Conservation (phyloP, 2,888 invertebrate genomes). For the Digitonthophagus gazella region DNA sequence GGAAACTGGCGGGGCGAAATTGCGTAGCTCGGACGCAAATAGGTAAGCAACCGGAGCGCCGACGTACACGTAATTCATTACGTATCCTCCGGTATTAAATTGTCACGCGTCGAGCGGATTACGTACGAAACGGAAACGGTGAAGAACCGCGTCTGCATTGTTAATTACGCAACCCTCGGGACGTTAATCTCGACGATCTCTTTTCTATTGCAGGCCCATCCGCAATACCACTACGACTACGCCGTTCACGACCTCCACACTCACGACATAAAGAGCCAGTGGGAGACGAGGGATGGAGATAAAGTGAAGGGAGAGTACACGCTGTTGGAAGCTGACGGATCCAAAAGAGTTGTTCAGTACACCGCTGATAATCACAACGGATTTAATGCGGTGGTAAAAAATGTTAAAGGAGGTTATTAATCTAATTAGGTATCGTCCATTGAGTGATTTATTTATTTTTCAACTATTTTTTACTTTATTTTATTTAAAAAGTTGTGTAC, state of each 20-base stretch:
- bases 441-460: neutral
- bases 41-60: neutral
- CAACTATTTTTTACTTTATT: neutral
- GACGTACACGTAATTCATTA: neutral
- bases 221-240: constrained; percentile 52
- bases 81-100: neutral
- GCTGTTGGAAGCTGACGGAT: constrained; percentile 48
- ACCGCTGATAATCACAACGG: constrained; percentile 49
- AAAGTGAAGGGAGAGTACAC: constrained; percentile 52
- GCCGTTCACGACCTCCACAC: constrained; percentile 53
- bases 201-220: constrained; percentile 44
- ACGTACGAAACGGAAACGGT: neutral
- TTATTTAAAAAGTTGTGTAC: neutral
- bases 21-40: neutral
- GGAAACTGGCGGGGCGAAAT: neutral
- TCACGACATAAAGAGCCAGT: constrained; percentile 52
- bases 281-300: constrained; percentile 52
- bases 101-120: neutral
- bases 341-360: constrained; percentile 47
- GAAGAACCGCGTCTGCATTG: neutral
- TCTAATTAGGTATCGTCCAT: neutral
- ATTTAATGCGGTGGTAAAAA: constrained; percentile 48
- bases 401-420: constrained; percentile 41
- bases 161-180: neutral
- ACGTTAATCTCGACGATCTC: neutral